These are phyloP conservation scores for Pygathrix nemaeus DNA, from an alignment of 2,113 vertebrate genomes.

Conservation along the genomic window DNA sequence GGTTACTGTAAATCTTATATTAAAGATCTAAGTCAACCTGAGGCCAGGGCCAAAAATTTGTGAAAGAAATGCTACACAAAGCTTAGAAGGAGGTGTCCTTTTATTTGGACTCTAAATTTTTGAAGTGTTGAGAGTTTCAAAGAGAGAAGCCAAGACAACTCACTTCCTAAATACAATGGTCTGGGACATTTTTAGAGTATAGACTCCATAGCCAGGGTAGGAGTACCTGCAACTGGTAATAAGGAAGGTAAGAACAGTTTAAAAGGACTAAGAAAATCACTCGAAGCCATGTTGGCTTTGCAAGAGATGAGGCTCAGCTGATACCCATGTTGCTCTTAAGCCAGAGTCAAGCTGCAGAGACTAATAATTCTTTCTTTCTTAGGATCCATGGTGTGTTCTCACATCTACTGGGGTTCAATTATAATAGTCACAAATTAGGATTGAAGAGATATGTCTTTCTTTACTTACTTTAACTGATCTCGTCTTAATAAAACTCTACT, in stretches of 20 bases:
- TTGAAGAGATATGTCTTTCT: not conserved
- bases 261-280: not conserved
- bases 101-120: conserved; percentile 16
- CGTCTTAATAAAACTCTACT: not conserved
- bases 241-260: not conserved
- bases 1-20: not conserved
- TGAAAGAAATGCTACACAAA: not conserved
- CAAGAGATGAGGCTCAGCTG: not conserved
- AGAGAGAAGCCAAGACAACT: not conserved
- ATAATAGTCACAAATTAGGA: not conserved
- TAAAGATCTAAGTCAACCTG: not conserved
- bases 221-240: not conserved
- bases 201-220: not conserved
- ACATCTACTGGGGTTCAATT: not conserved
- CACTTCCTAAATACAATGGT: not conserved
- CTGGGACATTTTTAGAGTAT: not conserved
- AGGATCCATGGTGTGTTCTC: not conserved
- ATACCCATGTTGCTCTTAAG: not conserved
- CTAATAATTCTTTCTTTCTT: not conserved
- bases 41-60: not conserved
- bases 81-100: not conserved
- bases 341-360: not conserved
- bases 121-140: not conserved
- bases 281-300: not conserved
- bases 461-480: not conserved